These are phyloP conservation scores for Holocentrus rufus DNA, from an alignment of 2,797 vertebrate species.

Conservation along the genomic window DNA sequence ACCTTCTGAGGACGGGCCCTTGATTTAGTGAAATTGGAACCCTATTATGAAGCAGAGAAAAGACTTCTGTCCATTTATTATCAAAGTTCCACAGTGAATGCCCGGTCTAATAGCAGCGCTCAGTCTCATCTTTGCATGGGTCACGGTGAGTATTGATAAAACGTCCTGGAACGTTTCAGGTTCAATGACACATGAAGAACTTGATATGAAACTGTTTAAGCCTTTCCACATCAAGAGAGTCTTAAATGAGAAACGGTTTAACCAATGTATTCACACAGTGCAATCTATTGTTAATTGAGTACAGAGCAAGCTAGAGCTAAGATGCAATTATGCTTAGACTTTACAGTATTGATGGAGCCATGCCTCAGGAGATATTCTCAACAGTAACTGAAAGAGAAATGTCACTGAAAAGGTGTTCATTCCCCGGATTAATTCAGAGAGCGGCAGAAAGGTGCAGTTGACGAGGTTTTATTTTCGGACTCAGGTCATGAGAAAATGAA, in stretches of 20 bases:
- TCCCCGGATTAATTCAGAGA: slow-evolving; percentile 42
- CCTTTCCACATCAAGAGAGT: slow-evolving; percentile 23
- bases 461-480: slow-evolving; percentile 40
- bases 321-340: slow-evolving; percentile 56
- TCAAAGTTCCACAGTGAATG: slow-evolving; percentile 29
- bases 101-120: slow-evolving; percentile 30
- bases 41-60: slow-evolving; percentile 13
- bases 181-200: slow-evolving; percentile 32
- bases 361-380: slow-evolving; percentile 28
- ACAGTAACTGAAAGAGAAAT: slow-evolving; percentile 41
- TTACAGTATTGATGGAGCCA: slow-evolving; percentile 43
- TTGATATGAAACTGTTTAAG: slow-evolving; percentile 32
- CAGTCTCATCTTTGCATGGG: slow-evolving; percentile 33
- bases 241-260: slow-evolving; percentile 44
- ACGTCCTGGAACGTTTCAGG: slow-evolving; percentile 28
- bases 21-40: slow-evolving; percentile 27
- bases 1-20: neutral
- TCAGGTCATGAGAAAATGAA: slow-evolving; percentile 44
- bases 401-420: slow-evolving; percentile 41
- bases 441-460: slow-evolving; percentile 25
- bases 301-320: slow-evolving; percentile 24
- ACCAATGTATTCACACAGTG: slow-evolving; percentile 35
- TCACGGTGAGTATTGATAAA: slow-evolving; percentile 44
- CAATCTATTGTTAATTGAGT: slow-evolving; percentile 55
- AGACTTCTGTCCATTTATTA: slow-evolving; percentile 19